Evolutionary conservation across 2,113 vertebrate genomes (phyloP).

Genomic region (Heloderma charlesbogerti): DNA sequence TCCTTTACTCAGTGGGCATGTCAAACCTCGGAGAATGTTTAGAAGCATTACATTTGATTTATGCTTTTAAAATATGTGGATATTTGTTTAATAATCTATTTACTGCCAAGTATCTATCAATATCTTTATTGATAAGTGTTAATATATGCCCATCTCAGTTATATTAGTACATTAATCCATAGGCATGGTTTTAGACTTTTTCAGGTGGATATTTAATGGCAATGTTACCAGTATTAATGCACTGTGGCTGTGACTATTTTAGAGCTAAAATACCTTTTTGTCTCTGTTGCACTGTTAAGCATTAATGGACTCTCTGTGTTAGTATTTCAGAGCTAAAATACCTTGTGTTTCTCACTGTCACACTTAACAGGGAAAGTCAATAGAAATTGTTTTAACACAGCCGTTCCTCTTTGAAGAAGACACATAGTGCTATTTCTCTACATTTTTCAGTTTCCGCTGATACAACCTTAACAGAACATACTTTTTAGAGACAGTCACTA

Average conservation of each 20-base stretch:
- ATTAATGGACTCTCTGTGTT: not conserved
- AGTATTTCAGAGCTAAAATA: constrained; percentile 35
- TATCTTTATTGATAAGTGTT: not conserved
- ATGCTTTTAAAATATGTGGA: not conserved
- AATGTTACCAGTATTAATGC: not conserved
- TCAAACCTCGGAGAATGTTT: not conserved
- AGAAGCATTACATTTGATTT: not conserved
- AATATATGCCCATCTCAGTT: not conserved
- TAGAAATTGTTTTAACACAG: constrained; percentile 30
- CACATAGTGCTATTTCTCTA: not conserved
- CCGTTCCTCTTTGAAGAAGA: constrained; percentile 21
- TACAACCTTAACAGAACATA: not conserved
- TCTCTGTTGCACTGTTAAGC: not conserved
- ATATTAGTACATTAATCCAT: not conserved
- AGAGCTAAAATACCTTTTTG: constrained; percentile 25
- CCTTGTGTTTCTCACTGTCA: constrained; percentile 24
- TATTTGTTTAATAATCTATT: not conserved
- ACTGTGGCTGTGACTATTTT: not conserved
- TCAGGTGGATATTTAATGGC: not conserved
- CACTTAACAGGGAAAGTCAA: constrained; percentile 45
- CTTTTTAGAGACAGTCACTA: not conserved
- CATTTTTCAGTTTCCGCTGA: constrained; percentile 39
- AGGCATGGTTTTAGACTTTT: not conserved
- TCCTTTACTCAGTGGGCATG: not conserved
- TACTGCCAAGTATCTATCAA: not conserved